Conservation (phyloP, 2,888 invertebrate species). For the Gasteruption jaculator region DNA sequence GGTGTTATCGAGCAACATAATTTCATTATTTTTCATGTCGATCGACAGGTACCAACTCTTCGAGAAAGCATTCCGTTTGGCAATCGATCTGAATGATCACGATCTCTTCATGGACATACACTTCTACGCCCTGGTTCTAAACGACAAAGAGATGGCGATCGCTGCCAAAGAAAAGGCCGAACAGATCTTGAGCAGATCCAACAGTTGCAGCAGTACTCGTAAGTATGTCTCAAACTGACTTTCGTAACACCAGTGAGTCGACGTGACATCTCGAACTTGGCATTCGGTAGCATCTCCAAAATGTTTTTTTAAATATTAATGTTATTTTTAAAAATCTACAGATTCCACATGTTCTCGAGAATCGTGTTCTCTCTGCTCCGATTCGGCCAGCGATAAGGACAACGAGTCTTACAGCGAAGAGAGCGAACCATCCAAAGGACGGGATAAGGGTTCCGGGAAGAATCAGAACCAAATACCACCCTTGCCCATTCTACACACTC, state of each 20-base stretch:
- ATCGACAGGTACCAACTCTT: conserved; percentile 67
- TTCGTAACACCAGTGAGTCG: no score
- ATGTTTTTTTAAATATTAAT: background rate
- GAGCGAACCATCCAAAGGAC: conserved; percentile 36
- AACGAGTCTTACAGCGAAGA: conserved; percentile 48
- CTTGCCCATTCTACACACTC: conserved; percentile 33
- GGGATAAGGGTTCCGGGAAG: conserved; percentile 41
- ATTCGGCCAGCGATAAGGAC: conserved; percentile 49
- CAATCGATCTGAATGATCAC: conserved; percentile 79
- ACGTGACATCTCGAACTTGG: no score
- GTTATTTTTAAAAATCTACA: conserved; percentile 39
- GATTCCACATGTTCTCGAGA: conserved; percentile 71
- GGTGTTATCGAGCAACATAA: no score
- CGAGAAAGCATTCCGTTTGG: conserved; percentile 80
- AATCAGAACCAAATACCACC: conserved; percentile 47
- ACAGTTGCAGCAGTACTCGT: conserved; percentile 49
- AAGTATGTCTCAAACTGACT: no score
- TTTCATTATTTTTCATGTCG: conserved; percentile 17
- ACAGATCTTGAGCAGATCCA: conserved; percentile 47
- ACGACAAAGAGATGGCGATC: conserved; percentile 61
- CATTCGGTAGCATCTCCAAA: no score
- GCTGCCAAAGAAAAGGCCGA: conserved; percentile 70
- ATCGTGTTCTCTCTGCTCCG: conserved; percentile 65
- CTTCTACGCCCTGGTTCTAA: conserved; percentile 65
- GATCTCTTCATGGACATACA: conserved; percentile 83